Evolutionary conservation across 2,113 vertebrate species (phyloP).

Genomic region (Ptychochromis oligacanthus): DNA sequence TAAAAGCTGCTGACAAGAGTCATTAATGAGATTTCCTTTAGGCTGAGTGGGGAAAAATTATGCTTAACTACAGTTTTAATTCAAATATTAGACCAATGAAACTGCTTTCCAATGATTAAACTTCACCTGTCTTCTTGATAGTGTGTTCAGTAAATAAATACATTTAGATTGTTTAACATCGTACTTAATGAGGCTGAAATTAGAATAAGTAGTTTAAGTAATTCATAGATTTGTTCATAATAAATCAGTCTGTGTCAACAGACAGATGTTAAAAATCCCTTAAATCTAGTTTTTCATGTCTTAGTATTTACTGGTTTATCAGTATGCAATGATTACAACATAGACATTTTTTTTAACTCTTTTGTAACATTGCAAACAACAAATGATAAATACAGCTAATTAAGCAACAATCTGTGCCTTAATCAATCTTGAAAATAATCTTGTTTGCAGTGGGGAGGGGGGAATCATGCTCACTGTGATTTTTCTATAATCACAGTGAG

Average conservation of each 20-base stretch:
- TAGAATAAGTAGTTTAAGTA: neutral
- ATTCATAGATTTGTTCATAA: neutral
- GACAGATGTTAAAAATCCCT: neutral
- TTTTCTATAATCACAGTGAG: neutral
- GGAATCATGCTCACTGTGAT: too few relatives aligned
- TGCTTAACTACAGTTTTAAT: slow-evolving; percentile 1
- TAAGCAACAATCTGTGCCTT: neutral
- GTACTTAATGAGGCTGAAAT: neutral
- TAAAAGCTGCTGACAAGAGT: slow-evolving; percentile 49
- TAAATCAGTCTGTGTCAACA: neutral
- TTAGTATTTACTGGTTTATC: neutral
- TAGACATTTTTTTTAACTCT: accelerated
- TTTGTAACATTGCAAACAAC: neutral
- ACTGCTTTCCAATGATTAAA: neutral
- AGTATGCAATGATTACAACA: neutral
- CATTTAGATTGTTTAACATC: neutral
- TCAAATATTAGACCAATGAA: neutral
- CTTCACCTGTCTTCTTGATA: neutral
- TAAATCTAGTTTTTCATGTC: neutral
- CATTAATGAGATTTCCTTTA: slow-evolving; percentile 55
- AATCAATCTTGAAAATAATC: neutral
- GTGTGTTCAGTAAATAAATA: neutral
- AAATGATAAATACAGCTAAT: neutral
- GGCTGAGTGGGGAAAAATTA: neutral
- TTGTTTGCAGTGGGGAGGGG: neutral